Base-by-base conservation (phyloP, 2,888 invertebrate species). In the Caenorhabditis parvicauda region DNA sequence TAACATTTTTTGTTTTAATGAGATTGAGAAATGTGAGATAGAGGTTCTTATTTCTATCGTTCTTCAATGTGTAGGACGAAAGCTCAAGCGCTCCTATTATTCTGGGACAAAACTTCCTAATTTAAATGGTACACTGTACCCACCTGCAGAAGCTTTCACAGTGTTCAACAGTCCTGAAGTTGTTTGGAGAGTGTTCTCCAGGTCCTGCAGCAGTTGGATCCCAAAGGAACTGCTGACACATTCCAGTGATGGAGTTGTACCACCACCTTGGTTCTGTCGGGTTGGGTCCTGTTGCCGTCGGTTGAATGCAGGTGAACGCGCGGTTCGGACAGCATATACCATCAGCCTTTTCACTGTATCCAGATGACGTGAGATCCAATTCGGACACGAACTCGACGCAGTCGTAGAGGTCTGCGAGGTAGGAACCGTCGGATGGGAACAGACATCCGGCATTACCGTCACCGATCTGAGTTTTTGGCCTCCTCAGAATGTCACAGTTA, bases 201-300 rank as follows among this genome's bases (percentile, higher is more conserved):
- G 70, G 52, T 12, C 71, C 72, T 22, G 59, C 37, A 12, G 74
- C 74, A 9, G 65, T 64, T 19, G 72, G 74, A 62, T 74, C 74
- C 74, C 74, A 74, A 17, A 74, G 58, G 51, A 74, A 74, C 35
- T 74, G 74, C 39, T 72, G 72, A 38, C 74, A 74, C 62, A 72
- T 69, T 28, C 73, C 73, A 17, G 62, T 59, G 22, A 65, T 62
- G n/a, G 65, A 59, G 41, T 65, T 65, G 55, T 61, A 65, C 71
- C 74, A 72, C 74, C 74, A 74, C 1, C 74, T 53, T 3, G 74
- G 74, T 47, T 74, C 74, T 7, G 71, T 67, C n/a, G 74, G 74
- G 49, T 74, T 74, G 6, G 72, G 70, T 3, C 74, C 74, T 27
- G 74, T 72, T 0, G 74, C 74, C 24, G 74, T 72, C 2, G 74